Conservation (phyloP, 2,113 vertebrate genomes). For the Orycteropus afer region DNA sequence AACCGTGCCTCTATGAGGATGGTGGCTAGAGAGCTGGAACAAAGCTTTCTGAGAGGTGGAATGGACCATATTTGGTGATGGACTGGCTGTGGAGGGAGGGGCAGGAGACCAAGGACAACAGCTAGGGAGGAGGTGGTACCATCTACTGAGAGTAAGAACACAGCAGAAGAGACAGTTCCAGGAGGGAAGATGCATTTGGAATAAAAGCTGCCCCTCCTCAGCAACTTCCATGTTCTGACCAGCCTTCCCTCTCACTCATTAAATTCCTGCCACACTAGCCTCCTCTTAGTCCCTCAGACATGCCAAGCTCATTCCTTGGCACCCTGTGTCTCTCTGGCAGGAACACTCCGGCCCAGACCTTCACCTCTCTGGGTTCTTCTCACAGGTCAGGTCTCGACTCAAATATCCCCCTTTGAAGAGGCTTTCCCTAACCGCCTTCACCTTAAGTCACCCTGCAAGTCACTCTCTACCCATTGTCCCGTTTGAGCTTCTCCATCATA, state of each 20-base stretch:
- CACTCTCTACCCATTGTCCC: not conserved
- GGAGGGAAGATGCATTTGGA: not conserved
- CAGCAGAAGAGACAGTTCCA: not conserved
- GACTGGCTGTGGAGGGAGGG: not conserved
- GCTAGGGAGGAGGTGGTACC: not conserved
- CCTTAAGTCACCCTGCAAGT: not conserved
- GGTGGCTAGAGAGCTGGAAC: not conserved
- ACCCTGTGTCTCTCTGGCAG: not conserved
- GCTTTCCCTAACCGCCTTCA: not conserved
- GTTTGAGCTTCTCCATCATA: not conserved
- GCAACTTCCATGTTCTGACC: not conserved
- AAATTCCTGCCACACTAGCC: not conserved
- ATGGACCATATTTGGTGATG: not conserved
- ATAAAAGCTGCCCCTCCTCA: not conserved
- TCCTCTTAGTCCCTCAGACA: not conserved
- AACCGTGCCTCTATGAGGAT: not conserved
- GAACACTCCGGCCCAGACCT: not conserved
- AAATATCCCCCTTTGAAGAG: constrained; percentile 9
- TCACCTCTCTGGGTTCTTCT: not conserved
- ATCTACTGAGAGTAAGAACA: not conserved
- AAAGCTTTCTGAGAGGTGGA: not conserved
- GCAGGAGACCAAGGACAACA: not conserved
- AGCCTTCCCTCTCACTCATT: not conserved
- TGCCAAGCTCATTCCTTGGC: not conserved
- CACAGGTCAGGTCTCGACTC: not conserved